Percentiles rank a stretch among this genome's conserved stretches.
Conservation (phyloP, 2,888 invertebrate species). For the Sinohyriopsis cumingii region DNA sequence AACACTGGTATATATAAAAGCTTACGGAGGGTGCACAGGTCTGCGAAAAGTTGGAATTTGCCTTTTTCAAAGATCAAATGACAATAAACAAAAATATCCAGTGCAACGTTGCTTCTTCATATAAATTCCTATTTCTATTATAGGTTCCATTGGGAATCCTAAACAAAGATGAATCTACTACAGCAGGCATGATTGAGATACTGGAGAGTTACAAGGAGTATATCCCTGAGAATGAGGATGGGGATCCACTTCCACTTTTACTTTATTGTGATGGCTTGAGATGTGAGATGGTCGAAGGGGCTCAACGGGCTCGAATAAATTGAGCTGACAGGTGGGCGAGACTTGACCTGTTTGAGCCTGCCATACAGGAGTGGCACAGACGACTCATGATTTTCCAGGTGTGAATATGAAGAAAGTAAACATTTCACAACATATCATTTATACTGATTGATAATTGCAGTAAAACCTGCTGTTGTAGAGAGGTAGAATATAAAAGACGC, state of each 20-base stretch:
- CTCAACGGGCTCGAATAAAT: slow-evolving; percentile 16
- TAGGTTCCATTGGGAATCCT: slow-evolving; percentile 13
- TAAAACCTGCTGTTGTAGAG: too few relatives aligned
- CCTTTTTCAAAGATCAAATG: too few relatives aligned
- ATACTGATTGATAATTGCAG: too few relatives aligned
- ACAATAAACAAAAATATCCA: neutral
- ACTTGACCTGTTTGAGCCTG: slow-evolving; percentile 18
- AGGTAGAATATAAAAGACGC: too few relatives aligned
- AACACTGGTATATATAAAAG: too few relatives aligned
- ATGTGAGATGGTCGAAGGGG: slow-evolving; percentile 12
- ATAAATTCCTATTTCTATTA: neutral
- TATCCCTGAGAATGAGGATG: too few relatives aligned
- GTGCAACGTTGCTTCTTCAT: too few relatives aligned
- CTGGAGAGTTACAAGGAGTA: too few relatives aligned
- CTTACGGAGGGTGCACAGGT: too few relatives aligned
- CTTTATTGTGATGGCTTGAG: slow-evolving; percentile 20
- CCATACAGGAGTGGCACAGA: slow-evolving; percentile 23
- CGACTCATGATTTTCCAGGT: slow-evolving; percentile 19
- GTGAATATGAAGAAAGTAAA: neutral
- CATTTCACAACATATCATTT: too few relatives aligned
- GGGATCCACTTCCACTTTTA: slow-evolving; percentile 9
- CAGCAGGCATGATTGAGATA: slow-evolving; percentile 16
- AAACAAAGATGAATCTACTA: slow-evolving; percentile 13
- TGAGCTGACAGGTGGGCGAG: slow-evolving; percentile 10
- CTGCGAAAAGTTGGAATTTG: too few relatives aligned